These are phyloP conservation scores for Arenaria interpres DNA, from an alignment of 2,113 vertebrate species.

Conservation along the genomic window DNA sequence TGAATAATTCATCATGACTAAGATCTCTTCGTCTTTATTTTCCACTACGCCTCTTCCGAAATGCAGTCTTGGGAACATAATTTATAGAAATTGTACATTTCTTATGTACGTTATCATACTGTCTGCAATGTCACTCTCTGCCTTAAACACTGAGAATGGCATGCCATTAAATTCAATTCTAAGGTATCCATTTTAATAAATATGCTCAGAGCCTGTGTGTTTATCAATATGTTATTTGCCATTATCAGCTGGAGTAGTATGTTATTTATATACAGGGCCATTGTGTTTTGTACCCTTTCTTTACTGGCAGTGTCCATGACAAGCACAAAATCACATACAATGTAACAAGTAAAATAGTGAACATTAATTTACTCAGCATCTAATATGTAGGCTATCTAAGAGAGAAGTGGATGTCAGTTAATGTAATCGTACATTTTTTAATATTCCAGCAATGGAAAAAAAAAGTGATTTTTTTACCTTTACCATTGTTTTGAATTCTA, in stretches of 20 bases:
- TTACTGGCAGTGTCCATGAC: not conserved
- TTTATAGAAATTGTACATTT: slow-evolving; percentile 37
- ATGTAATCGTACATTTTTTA: not conserved
- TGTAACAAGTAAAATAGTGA: not conserved
- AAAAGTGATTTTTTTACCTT: not conserved
- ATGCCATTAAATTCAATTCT: slow-evolving; percentile 26
- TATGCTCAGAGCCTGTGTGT: not conserved
- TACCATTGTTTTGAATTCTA: not conserved
- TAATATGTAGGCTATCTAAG: not conserved
- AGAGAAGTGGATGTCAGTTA: not conserved
- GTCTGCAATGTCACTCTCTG: not conserved
- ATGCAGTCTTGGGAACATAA: not conserved
- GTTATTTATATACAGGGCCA: not conserved
- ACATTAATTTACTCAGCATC: not conserved
- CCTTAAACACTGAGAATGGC: slow-evolving; percentile 9
- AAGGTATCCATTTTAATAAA: not conserved
- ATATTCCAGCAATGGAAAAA: not conserved
- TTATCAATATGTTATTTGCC: slow-evolving; percentile 1
- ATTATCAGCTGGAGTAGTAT: not conserved
- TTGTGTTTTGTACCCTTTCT: not conserved
- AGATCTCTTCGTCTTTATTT: slow-evolving; percentile 33
- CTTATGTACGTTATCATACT: not conserved
- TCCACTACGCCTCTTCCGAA: not conserved
- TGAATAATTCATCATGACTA: slow-evolving; percentile 44
- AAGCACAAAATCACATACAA: not conserved